Evolutionary conservation across 2,113 vertebrate genomes (phyloP), one percentile per base, ranked within the genome.

Genomic region (Myrmecobius fasciatus): DNA sequence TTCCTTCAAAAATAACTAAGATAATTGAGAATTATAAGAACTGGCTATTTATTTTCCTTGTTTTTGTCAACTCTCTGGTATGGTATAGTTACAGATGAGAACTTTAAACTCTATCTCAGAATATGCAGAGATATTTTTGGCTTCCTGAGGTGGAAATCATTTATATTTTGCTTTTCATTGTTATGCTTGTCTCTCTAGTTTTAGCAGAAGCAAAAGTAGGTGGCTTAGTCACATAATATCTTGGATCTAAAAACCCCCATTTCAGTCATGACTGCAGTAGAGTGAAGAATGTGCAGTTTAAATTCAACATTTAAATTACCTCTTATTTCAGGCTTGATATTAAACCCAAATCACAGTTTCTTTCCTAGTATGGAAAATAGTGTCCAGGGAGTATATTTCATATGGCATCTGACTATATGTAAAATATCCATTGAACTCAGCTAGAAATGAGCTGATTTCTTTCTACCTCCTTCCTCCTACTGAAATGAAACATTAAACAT

Each of bases 401-500:
- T 83, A 48, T n/a, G 10, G 24, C 10, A 26, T 7, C 20, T 43
- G 51, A 91, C 31, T 91, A 36, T 11, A 43, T 67, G 48, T 0
- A 0, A 83, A 89, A 67, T 26, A 24, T 46, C n/a, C 8, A 25
- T 53, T 25, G n/a, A 53, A 11, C 47, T 46, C 25, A 53, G 31
- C 52, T 92, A 94, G 22, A 43, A 5, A 92, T 51, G 49, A 96
- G n/a, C 7, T 0, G 0, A 1, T 95, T 92, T 26, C 67, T 17
- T 96, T 96, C 25, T 52, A 8, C 83, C n/a, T 20, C 28, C 67
- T 94, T 83, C 36, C 26, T 83, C 36, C 31, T 0, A 9, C 60
- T 96, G 92, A 89, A 92, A 93, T 43, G 20, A 89, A 93, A 0
- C 43, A 91, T 91, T 51, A 49, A 25, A 96, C 67, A 83, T 83